Conservation (phyloP, 2,113 vertebrate species). For the Ramphastos sulfuratus region DNA sequence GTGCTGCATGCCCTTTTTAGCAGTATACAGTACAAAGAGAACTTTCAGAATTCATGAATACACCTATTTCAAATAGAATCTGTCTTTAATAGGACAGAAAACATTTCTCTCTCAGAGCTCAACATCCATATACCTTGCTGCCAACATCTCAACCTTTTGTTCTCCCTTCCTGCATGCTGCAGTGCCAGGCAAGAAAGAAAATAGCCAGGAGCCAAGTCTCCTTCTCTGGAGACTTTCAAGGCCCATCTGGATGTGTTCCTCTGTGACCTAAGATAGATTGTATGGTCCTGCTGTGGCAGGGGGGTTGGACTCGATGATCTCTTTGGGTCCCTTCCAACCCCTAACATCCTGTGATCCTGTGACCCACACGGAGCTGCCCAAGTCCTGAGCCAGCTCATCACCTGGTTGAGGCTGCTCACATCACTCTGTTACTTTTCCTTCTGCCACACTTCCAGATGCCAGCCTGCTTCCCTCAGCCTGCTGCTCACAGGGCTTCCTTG, state of each 20-base stretch:
- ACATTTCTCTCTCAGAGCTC: background rate
- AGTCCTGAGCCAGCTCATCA: background rate
- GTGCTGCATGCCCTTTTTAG: background rate
- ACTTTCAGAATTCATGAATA: background rate
- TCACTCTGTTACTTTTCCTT: background rate
- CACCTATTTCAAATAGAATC: background rate
- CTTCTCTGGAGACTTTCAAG: too few relatives aligned
- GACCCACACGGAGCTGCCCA: background rate
- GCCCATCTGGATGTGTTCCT: too few relatives aligned
- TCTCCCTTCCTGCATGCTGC: background rate
- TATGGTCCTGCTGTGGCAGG: too few relatives aligned
- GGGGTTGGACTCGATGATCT: too few relatives aligned
- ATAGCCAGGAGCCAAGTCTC: background rate
- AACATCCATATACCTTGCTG: background rate
- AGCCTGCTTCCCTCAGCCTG: background rate
- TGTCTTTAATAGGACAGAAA: background rate
- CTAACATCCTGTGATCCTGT: too few relatives aligned
- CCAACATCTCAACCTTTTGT: constrained; percentile 9
- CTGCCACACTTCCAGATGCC: background rate
- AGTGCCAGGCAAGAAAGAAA: background rate
- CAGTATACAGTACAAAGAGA: background rate
- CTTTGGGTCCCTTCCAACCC: too few relatives aligned
- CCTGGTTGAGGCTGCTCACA: background rate
- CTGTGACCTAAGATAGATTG: too few relatives aligned
- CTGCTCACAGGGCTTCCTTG: fast-evolving